phyloP scores from a whole-genome alignment of 2,797 vertebrate genomes.

The Echiichthys vipera region DNA sequence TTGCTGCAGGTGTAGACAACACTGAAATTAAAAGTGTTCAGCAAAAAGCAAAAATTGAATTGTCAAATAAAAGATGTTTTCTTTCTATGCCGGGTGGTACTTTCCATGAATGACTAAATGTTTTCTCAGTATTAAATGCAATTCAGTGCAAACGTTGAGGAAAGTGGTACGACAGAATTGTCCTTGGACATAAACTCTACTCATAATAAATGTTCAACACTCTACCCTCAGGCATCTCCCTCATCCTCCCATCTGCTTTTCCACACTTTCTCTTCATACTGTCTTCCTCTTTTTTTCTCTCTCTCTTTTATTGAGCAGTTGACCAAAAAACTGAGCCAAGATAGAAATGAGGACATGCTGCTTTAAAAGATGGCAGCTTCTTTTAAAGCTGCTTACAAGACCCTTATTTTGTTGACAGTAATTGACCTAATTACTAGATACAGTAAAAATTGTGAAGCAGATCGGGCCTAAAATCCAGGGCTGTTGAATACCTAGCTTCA shows the following conservation, averaged over 20 bases:
- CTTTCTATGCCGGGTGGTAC: slow-evolving; percentile 65
- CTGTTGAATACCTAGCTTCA: slow-evolving; percentile 2
- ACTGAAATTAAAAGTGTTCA: slow-evolving; percentile 64
- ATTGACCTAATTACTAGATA: slow-evolving; percentile 66
- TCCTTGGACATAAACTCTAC: slow-evolving; percentile 43
- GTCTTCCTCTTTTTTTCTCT: background rate
- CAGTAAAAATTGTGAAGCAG: slow-evolving; percentile 41
- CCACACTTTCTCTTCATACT: slow-evolving; percentile 4
- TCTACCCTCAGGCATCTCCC: slow-evolving; percentile 41
- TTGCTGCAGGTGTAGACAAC: slow-evolving; percentile 48
- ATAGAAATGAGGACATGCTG: slow-evolving; percentile 74
- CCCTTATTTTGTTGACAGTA: slow-evolving; percentile 62
- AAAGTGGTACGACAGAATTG: slow-evolving; percentile 29
- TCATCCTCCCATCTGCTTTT: slow-evolving; percentile 55
- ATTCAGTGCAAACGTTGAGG: background rate
- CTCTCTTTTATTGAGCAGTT: slow-evolving; percentile 36
- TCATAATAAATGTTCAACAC: slow-evolving; percentile 58
- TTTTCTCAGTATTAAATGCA: slow-evolving; percentile 12
- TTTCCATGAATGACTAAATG: slow-evolving; percentile 52
- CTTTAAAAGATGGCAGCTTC: slow-evolving; percentile 66
- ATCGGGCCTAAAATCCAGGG: slow-evolving; percentile 25
- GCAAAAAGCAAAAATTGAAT: slow-evolving; percentile 52
- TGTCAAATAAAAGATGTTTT: slow-evolving; percentile 77
- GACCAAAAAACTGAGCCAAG: slow-evolving; percentile 54
- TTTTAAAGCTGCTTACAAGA: slow-evolving; percentile 70